Conservation (phyloP, 1,140 invertebrate genomes). For the Neuroterus valhalla region DNA sequence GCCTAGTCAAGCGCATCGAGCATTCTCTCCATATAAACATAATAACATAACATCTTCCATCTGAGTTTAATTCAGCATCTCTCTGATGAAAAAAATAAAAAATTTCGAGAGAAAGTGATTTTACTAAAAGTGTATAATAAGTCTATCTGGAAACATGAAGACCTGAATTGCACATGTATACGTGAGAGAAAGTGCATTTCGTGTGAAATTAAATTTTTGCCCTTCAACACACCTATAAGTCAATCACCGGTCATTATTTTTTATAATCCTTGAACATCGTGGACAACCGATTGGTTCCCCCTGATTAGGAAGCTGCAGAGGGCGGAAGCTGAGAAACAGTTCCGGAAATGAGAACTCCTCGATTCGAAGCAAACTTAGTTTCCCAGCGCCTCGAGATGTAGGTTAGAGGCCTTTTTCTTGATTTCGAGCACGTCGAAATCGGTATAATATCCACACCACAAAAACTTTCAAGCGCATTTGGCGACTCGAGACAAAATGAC, state of each 20-base stretch:
- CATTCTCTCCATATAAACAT: background rate
- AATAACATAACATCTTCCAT: background rate
- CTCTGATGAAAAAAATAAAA: background rate
- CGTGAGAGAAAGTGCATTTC: slow-evolving; percentile 1
- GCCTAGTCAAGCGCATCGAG: too few relatives aligned
- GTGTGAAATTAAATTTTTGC: background rate
- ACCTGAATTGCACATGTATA: background rate
- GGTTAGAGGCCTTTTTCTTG: slow-evolving; percentile 51
- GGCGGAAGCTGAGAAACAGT: slow-evolving; percentile 69
- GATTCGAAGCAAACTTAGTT: slow-evolving; percentile 61
- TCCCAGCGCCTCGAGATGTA: slow-evolving; percentile 55
- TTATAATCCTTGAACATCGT: slow-evolving; percentile 3
- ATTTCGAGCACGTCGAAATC: slow-evolving; percentile 48
- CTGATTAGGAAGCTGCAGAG: slow-evolving; percentile 56
- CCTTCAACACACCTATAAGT: background rate
- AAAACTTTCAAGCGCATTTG: slow-evolving; percentile 40
- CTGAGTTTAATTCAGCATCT: background rate
- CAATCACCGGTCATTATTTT: slow-evolving; percentile 20
- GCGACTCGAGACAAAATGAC: slow-evolving; percentile 29
- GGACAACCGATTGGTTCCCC: slow-evolving; percentile 14
- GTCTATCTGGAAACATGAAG: background rate
- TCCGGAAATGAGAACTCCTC: slow-evolving; percentile 72
- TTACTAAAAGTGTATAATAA: slow-evolving; percentile 19
- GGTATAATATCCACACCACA: slow-evolving; percentile 43
- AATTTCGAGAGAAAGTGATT: slow-evolving; percentile 12